Percentiles rank a stretch among this genome's conserved stretches.
Conservation (phyloP, 1,140 invertebrate genomes). For the Cherax quadricarinatus region DNA sequence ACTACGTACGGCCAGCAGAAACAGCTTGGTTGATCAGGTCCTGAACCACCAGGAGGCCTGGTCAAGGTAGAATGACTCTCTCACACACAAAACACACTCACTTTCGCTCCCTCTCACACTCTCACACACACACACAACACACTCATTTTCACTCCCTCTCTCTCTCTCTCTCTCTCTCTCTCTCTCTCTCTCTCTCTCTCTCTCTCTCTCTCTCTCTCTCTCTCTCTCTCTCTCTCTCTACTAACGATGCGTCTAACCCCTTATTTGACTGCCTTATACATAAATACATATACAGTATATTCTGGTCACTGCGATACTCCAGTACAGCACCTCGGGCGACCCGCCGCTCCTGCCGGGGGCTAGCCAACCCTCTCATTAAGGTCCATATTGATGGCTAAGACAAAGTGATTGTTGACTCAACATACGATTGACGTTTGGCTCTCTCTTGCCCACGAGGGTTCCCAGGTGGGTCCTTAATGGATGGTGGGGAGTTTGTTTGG, state of each 20-base stretch:
- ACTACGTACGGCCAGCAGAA: too few species aligned
- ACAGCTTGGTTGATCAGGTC: too few species aligned
- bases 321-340: neutral
- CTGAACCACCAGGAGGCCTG: too few species aligned
- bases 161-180: neutral
- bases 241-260: too few species aligned
- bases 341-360: neutral
- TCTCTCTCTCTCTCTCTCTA: neutral
- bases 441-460: neutral
- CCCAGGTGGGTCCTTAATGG: neutral
- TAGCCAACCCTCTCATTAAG: neutral
- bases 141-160: neutral
- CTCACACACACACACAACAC: neutral
- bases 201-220: conserved; percentile 2
- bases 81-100: neutral
- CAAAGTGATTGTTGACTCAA: neutral
- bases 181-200: neutral
- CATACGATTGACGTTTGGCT: neutral
- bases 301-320: neutral
- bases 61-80: too few species aligned
- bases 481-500: neutral
- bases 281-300: neutral
- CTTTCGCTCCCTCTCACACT: conserved; percentile 7
- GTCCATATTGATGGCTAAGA: neutral
- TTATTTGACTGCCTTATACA: neutral